Base-by-base conservation (phyloP, 2,797 vertebrate species). In the Pelochelys cantorii region DNA sequence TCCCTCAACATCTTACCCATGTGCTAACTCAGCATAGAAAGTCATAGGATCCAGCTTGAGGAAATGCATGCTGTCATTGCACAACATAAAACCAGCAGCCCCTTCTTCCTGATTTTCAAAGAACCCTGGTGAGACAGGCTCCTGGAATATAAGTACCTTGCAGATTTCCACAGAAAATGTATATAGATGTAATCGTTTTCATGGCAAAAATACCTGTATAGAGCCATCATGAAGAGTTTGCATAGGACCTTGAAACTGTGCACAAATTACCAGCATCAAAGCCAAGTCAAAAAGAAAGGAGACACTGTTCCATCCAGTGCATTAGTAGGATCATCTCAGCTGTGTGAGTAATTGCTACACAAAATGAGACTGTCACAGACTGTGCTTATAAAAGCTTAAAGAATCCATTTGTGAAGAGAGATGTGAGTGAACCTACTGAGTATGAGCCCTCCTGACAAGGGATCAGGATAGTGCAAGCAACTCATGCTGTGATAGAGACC, bases 401-500 rank as follows among this genome's bases (percentile, higher is more conserved):
- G 81, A 87, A 81, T 83, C 71, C 52, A 84, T 74, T 87, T 83
- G 53, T 54, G 34, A 82, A 62, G 90, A 60, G 83, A 37, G 77
- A 91, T 48, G 55, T 54, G 81, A 87, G 79, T 68, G 68, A 88
- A 82, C 68, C 82, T 1, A 56, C 90, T 85, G 79, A 88, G 83
- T 80, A 81, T 25, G 65, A 85, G 60, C 81, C 83, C 79, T 81
- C 59, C 86, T 54, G 68, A 82, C 68, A 88, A 87, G 77, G 83
- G 78, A 85, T 92, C 86, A 85, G 18, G 57, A 71, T 92, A 88
- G 59, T 79, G 34, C 5, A n/a, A 82, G 71, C 55, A 75, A 82
- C 78, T 82, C 83, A 81, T 78, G 86, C 83, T 85, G 83, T 83
- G 80, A 90, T 78, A 90, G 83, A 83, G 88, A 79, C 84, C 81